Evolutionary conservation across 2,797 vertebrate genomes (phyloP).

Genomic region (Sebastes trivittatus): DNA sequence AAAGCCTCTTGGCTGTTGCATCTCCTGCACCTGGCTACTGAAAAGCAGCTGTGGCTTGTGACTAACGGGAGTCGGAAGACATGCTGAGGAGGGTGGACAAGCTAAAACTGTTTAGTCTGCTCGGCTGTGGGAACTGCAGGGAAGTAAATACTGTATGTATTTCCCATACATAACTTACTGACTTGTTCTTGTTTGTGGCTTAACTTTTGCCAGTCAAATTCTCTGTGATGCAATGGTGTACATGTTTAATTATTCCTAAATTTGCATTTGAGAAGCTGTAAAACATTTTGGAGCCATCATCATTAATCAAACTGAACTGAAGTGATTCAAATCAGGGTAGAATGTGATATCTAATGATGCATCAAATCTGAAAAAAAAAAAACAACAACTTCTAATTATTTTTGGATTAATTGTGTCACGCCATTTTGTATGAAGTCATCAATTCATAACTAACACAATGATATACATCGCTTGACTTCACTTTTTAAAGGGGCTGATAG

Average conservation of each 20-base stretch:
- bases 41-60: conserved; percentile 27
- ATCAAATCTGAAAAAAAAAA: background rate
- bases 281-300: background rate
- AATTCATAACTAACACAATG: background rate
- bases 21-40: conserved; percentile 35
- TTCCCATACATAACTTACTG: background rate
- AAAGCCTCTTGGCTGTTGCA: conserved; percentile 18
- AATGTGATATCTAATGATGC: background rate
- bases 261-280: background rate
- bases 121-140: background rate
- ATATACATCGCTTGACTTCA: background rate
- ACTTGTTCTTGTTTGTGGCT: background rate
- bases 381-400: background rate
- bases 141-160: background rate
- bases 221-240: background rate
- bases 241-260: background rate
- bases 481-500: background rate
- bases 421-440: background rate
- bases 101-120: conserved; percentile 19
- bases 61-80: background rate
- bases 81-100: background rate
- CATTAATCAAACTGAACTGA: background rate
- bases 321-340: background rate
- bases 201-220: background rate
- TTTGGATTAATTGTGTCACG: background rate